Percentiles rank a stretch among this genome's conserved stretches.
phyloP scores from a whole-genome alignment of 2,888 invertebrate genomes.

The Chromoteleia sp. region DNA sequence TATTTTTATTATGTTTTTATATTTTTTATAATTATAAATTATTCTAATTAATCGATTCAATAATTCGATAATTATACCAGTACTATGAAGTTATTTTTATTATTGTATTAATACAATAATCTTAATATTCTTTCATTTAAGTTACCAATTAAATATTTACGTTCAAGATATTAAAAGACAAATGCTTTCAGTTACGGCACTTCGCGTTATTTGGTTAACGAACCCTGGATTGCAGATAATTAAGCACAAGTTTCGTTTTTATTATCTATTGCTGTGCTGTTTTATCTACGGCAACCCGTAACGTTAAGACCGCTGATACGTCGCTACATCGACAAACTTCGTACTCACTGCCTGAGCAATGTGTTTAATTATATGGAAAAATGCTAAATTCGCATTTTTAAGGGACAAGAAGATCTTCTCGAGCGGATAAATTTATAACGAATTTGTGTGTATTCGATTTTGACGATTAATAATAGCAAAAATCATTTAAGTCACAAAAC shows the following conservation, averaged over 20 bases:
- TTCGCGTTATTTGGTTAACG: slow-evolving; percentile 25
- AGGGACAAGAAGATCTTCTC: slow-evolving; percentile 25
- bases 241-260: slow-evolving; percentile 52
- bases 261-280: slow-evolving; percentile 30
- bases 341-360: slow-evolving; percentile 23
- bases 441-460: slow-evolving; percentile 1
- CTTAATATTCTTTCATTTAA: too few species aligned
- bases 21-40: too few species aligned
- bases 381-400: slow-evolving; percentile 67
- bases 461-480: background rate
- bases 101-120: too few species aligned
- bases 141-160: too few species aligned
- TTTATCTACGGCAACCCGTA: slow-evolving; percentile 39
- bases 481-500: too few species aligned
- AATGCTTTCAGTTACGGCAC: background rate
- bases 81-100: too few species aligned
- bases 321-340: slow-evolving; percentile 49
- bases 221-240: slow-evolving; percentile 46
- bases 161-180: too few species aligned
- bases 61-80: too few species aligned
- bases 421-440: slow-evolving; percentile 25
- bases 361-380: slow-evolving; percentile 66
- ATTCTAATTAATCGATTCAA: too few species aligned
- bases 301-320: slow-evolving; percentile 23
- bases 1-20: too few species aligned